Percentiles rank a stretch among this genome's conserved stretches.
Evolutionary conservation across 1,140 invertebrate genomes (phyloP).

Genomic region (Scaptomyza montana): DNA sequence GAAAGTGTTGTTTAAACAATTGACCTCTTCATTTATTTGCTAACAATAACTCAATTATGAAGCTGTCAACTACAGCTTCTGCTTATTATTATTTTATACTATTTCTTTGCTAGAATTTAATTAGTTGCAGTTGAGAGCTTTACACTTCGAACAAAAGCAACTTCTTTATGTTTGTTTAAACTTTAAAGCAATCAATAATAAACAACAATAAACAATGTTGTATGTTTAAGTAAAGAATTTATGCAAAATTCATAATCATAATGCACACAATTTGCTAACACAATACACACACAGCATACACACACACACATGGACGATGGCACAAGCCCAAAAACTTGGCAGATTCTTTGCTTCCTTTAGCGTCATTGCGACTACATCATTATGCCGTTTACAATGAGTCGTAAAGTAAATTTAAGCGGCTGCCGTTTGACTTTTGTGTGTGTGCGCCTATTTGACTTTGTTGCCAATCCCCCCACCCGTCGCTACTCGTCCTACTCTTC

Average conservation of each 20-base stretch:
- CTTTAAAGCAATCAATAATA: not conserved
- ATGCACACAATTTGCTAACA: conserved; percentile 45
- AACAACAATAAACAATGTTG: conserved; percentile 22
- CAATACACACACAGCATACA: conserved; percentile 17
- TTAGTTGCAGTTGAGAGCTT: not conserved
- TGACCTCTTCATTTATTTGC: too few relatives aligned
- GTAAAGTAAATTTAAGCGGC: conserved; percentile 68
- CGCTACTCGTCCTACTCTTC: conserved; percentile 7
- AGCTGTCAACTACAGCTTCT: not conserved
- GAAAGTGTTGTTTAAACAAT: too few relatives aligned
- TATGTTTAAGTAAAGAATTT: conserved; percentile 27
- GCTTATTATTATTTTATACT: not conserved
- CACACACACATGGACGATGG: conserved; percentile 25
- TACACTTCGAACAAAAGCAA: not conserved
- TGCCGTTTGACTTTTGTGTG: conserved; percentile 60
- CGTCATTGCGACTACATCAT: conserved; percentile 42
- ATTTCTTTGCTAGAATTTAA: not conserved
- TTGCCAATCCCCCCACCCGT: conserved; percentile 1
- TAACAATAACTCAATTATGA: not conserved
- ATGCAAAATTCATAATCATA: conserved; percentile 43
- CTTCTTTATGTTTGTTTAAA: conserved; percentile 5
- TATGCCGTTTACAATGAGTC: conserved; percentile 67
- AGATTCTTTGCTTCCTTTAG: conserved; percentile 13
- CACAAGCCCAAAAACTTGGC: conserved; percentile 23
- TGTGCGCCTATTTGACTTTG: conserved; percentile 47